Conservation (phyloP, 2,888 invertebrate species). For the Phortica magna region DNA sequence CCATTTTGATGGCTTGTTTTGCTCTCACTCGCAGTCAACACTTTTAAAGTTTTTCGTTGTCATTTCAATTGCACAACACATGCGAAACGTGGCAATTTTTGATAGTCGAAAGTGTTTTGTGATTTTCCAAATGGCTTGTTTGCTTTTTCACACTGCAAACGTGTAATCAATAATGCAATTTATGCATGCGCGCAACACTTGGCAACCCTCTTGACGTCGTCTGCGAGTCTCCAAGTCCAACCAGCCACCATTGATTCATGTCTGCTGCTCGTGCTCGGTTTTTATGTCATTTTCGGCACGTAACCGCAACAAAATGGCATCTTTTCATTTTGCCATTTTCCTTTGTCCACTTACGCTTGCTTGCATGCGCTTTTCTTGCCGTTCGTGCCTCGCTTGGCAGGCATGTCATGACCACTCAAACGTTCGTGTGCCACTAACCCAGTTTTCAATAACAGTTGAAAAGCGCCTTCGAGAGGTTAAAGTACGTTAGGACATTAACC, state of each 20-base stretch:
- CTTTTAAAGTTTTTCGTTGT: background rate
- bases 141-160: no score
- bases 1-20: background rate
- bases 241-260: background rate
- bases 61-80: background rate
- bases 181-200: background rate
- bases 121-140: background rate
- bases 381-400: background rate
- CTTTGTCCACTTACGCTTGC: background rate
- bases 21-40: background rate
- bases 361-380: conserved; percentile 1
- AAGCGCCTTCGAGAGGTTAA: conserved; percentile 55
- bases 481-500: conserved; percentile 68
- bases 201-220: background rate
- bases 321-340: background rate
- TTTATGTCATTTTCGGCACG: background rate
- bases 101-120: background rate
- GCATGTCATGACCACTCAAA: conserved; percentile 44
- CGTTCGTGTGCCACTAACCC: conserved; percentile 62
- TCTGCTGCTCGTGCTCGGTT: background rate
- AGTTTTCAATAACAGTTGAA: conserved; percentile 43
- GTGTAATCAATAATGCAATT: background rate
- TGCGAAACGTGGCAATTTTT: no score
- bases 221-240: background rate
- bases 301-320: background rate